Base-by-base conservation (phyloP, 53 echinoderm and acorn worm genomes). In the Hippasteria phrygiana region DNA sequence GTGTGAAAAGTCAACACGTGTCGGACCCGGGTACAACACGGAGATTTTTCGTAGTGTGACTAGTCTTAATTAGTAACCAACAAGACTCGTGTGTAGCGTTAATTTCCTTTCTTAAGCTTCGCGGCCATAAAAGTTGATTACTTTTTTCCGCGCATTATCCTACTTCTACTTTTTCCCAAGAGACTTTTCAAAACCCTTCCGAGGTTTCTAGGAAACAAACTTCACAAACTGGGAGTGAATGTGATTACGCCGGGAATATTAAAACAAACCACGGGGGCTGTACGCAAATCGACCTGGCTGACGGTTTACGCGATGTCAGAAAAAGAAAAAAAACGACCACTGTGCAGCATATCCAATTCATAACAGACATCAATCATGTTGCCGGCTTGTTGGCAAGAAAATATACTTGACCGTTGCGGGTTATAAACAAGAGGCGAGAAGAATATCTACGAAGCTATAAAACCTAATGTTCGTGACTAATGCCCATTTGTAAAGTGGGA, bases 351-450 rank as follows among this genome's bases (percentile, higher is more conserved):
- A 26, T 2, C 26, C 69, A 16, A 67, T 67, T 67, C 34, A 67
- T 67, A 16, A 67, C 12, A 20, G 34, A 3, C 36, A 67, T 67
- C 69, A 67, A 67, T 67, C 69, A 67, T 67, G 11, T 67, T 35
- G 3, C 69, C 14, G 69, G 69, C 69, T 67, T 16, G 59, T 26
- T 24, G 37, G 14, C 69, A 14, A 26, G 69, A 35, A 35, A 67
- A 18, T 14, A 65, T 7, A 36, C 34, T 67, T 36, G 59, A 11
- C 33, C 18, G 37, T 36, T 67, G 33, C 69, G 35, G 33, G 69
- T 14, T 35, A 67, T 7, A 36, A 1, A 36, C 37, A 2, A 67
- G 37, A 13, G 69, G 31, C 11, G 37, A 16, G 17, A 67, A 67
- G 69, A 67, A 8, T 51, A 67, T 36, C 12, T 2, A 33, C 69